Conservation (phyloP, 2,888 invertebrate species). For the Cyclophora albipunctata region DNA sequence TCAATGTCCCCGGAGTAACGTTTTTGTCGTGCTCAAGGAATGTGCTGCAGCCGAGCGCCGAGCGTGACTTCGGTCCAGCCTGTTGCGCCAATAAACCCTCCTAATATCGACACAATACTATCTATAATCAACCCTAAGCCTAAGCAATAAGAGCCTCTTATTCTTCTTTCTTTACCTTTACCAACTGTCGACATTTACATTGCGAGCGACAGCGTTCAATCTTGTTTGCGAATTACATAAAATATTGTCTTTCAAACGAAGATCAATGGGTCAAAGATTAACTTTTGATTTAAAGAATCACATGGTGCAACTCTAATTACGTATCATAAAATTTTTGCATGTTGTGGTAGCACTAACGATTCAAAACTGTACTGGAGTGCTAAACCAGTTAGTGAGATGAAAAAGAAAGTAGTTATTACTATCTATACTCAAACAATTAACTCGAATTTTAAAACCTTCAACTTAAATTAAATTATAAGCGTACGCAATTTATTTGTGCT, state of each 20-base stretch:
- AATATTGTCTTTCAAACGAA: not conserved
- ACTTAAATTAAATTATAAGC: too few species aligned
- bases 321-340: too few species aligned
- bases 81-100: not conserved
- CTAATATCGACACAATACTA: not conserved
- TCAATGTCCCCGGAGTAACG: slow-evolving; percentile 5
- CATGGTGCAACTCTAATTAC: too few species aligned
- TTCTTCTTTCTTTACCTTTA: not conserved
- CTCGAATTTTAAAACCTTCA: too few species aligned
- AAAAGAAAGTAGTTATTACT: too few species aligned
- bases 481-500: too few species aligned
- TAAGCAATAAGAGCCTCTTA: not conserved
- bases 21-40: slow-evolving; percentile 6
- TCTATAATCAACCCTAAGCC: not conserved
- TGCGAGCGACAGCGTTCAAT: not conserved
- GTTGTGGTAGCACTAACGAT: not conserved
- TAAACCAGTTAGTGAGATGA: too few species aligned
- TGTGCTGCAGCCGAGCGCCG: not conserved
- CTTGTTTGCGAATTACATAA: not conserved
- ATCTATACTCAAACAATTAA: too few species aligned
- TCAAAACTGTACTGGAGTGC: too few species aligned
- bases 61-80: slow-evolving; percentile 6
- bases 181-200: not conserved
- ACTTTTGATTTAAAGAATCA: not conserved
- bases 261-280: not conserved